Evolutionary conservation across 2,888 invertebrate genomes (phyloP).

Genomic region (Aleiodes leptofemur): DNA sequence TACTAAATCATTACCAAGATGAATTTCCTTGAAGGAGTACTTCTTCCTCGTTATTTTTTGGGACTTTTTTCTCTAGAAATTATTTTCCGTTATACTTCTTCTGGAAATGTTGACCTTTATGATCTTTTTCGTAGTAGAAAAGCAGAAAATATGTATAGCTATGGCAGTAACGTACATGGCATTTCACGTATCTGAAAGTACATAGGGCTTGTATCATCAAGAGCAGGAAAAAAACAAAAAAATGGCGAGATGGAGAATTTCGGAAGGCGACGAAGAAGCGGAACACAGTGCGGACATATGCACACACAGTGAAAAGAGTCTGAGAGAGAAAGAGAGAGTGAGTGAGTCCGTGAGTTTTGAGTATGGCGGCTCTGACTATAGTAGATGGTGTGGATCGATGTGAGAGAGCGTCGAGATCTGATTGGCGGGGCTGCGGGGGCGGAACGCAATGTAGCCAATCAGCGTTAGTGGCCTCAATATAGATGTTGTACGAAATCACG

Average conservation of each 20-base stretch:
- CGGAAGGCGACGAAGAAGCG: slow-evolving; percentile 37
- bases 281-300: slow-evolving; percentile 32
- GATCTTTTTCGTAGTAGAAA: background rate
- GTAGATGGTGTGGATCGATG: slow-evolving; percentile 68
- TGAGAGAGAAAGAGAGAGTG: slow-evolving; percentile 42
- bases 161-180: no score
- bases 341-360: slow-evolving; percentile 48
- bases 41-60: no score
- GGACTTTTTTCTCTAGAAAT: background rate
- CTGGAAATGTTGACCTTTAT: background rate
- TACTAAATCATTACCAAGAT: no score
- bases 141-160: slow-evolving; percentile 9
- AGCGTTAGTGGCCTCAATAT: slow-evolving; percentile 70
- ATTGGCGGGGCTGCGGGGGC: slow-evolving; percentile 74
- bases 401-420: slow-evolving; percentile 66
- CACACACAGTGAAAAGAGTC: slow-evolving; percentile 38
- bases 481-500: slow-evolving; percentile 71
- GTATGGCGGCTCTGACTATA: slow-evolving; percentile 67
- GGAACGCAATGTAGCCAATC: slow-evolving; percentile 72
- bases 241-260: slow-evolving; percentile 33
- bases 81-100: background rate
- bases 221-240: slow-evolving; percentile 14
- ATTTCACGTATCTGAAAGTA: background rate
- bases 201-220: background rate
- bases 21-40: no score